Conservation (phyloP, 2,888 invertebrate species). For the Idaea dimidiata region DNA sequence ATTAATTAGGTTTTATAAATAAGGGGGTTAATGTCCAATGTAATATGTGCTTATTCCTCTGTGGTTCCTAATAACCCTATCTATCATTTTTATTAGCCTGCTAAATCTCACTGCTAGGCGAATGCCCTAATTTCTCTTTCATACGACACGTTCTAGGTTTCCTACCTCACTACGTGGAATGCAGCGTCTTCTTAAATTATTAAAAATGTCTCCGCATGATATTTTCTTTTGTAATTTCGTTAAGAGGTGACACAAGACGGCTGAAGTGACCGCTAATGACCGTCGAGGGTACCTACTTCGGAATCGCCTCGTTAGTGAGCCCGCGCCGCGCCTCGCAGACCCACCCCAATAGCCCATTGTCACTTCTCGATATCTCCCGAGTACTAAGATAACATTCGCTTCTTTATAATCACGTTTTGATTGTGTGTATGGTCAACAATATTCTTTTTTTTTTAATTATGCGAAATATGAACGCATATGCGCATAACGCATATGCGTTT, state of each 20-base stretch:
- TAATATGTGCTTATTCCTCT: no score
- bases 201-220: conserved; percentile 1
- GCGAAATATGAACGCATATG: no score
- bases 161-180: not conserved
- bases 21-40: no score
- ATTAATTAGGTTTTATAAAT: no score
- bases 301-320: conserved; percentile 62
- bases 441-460: not conserved
- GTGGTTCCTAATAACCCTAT: no score
- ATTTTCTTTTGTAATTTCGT: conserved; percentile 18
- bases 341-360: conserved; percentile 24
- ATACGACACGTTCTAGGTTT: no score
- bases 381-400: conserved; percentile 8
- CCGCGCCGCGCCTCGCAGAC: conserved; percentile 2
- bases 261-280: conserved; percentile 70
- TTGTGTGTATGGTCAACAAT: not conserved
- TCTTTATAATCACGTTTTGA: not conserved
- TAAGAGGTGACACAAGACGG: conserved; percentile 38
- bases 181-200: not conserved
- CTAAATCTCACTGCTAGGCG: no score
- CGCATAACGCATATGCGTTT: no score
- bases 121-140: no score
- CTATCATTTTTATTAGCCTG: no score
- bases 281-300: conserved; percentile 35
- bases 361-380: conserved; percentile 18